phyloP scores from a whole-genome alignment of 2,113 vertebrate species.

The Oreochromis tanganicae region DNA sequence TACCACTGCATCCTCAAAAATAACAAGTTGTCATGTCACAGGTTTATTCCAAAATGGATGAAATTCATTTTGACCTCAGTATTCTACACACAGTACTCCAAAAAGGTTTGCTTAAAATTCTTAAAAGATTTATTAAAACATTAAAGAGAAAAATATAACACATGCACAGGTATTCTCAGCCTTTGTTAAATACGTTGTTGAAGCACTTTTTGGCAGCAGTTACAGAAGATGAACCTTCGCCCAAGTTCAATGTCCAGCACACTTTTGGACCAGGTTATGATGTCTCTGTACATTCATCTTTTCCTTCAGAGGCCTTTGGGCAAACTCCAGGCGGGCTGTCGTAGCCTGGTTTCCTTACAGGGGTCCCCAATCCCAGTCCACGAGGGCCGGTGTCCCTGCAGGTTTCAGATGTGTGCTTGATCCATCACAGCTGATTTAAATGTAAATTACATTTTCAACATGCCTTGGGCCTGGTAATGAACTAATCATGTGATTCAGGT shows the following conservation, averaged over 20 bases:
- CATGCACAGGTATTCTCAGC: not conserved
- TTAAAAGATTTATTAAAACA: not conserved
- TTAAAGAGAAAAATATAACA: accelerated
- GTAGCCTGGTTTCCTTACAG: not conserved
- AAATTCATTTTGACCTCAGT: not conserved
- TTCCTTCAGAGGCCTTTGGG: too few species aligned
- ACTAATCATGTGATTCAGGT: too few species aligned
- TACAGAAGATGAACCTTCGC: not conserved
- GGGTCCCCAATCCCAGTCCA: too few species aligned
- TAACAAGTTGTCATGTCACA: not conserved
- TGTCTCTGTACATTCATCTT: not conserved
- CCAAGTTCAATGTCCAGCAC: not conserved
- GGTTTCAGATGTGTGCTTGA: too few species aligned
- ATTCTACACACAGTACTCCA: not conserved
- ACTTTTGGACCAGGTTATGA: not conserved
- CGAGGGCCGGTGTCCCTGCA: too few species aligned
- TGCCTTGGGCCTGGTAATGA: too few species aligned
- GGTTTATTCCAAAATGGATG: not conserved
- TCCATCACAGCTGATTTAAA: too few species aligned
- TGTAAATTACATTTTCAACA: too few species aligned
- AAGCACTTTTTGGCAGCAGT: accelerated
- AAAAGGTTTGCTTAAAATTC: accelerated
- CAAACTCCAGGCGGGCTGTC: not conserved
- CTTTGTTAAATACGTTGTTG: not conserved
- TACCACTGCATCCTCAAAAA: not conserved